Base-by-base conservation (phyloP, 2,888 invertebrate genomes). In the Brenthis daphne region DNA sequence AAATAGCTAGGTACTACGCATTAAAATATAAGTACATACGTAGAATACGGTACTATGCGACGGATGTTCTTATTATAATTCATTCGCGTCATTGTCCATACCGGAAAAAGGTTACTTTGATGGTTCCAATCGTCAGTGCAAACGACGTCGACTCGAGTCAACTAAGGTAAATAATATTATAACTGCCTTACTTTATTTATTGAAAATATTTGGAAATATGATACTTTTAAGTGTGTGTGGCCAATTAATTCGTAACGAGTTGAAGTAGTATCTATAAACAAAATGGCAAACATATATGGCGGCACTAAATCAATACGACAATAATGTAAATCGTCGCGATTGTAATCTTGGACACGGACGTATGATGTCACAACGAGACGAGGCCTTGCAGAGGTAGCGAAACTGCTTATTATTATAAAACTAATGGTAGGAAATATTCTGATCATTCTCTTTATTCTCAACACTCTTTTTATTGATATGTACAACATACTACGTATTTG, bases 301-400 rank as follows among this genome's bases (percentile, higher is more conserved):
- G 77, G 78, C 79, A 80, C 83, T 89, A 88, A 88, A 90, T 90
- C 90, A 89, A 90, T 88, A 86, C 80, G 82, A 85, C 82, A 85
- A 85, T 89, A 85, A 88, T 87, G 87, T 89, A 88, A 88, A 88
- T 88, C 86, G 87, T 83, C 80, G 82, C 82, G 90, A 89, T 89
- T 87, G 88, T 86, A 79, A 88, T 89, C 89, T 85, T 79, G 78
- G 77, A 77, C 79, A 81, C 79, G 77, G 79, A 79, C 79, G 82
- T 79, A 85, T 90, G 90, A 90, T 87, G 89, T 89, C 89, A 90
- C 82, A 74, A 69, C 8, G 11, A 43, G 37, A 70, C 71, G 74
- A 73, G 75, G 74, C 78, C 76, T 77, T 77, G 76, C 69, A 60
- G 68, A 69, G 67, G 70, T 68, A 67, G 69, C 72, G 65, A 71